These are phyloP conservation scores for Genyomyrus donnyi DNA, from an alignment of 2,113 vertebrate genomes.

Conservation along the genomic window DNA sequence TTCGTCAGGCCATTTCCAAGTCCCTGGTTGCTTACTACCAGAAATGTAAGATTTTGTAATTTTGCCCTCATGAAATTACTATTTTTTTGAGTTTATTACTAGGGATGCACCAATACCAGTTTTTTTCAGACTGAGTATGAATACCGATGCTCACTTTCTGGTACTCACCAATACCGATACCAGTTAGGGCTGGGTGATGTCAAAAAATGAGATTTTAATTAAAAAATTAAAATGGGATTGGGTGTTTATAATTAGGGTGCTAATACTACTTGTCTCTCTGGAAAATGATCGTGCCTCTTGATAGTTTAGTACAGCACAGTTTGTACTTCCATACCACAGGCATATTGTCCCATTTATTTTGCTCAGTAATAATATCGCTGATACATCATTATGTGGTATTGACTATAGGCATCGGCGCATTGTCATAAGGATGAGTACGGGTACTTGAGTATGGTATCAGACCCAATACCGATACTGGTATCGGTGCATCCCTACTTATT, in stretches of 20 bases:
- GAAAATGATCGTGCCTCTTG: not conserved
- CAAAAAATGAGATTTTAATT: not conserved
- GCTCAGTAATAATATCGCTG: not conserved
- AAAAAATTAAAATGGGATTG: not conserved
- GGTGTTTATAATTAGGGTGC: not conserved
- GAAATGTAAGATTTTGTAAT: slow-evolving; percentile 83
- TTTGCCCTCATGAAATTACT: not conserved
- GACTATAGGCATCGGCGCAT: not conserved
- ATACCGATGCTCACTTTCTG: not conserved
- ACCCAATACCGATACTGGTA: not conserved
- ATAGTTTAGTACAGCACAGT: not conserved
- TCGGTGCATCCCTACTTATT: not conserved
- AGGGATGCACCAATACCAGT: not conserved
- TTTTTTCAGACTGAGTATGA: not conserved
- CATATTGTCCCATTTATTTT: not conserved
- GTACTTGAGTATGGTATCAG: not conserved
- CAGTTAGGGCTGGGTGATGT: not conserved
- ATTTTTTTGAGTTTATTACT: not conserved
- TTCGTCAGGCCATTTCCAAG: slow-evolving; percentile 97
- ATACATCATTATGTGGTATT: not conserved
- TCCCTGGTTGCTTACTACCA: slow-evolving; percentile 96
- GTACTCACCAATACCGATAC: not conserved
- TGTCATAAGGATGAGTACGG: not conserved
- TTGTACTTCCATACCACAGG: not conserved
- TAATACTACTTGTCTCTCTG: not conserved